Base-by-base conservation (phyloP, 2,797 vertebrate genomes). In the Taeniopygia guttata region DNA sequence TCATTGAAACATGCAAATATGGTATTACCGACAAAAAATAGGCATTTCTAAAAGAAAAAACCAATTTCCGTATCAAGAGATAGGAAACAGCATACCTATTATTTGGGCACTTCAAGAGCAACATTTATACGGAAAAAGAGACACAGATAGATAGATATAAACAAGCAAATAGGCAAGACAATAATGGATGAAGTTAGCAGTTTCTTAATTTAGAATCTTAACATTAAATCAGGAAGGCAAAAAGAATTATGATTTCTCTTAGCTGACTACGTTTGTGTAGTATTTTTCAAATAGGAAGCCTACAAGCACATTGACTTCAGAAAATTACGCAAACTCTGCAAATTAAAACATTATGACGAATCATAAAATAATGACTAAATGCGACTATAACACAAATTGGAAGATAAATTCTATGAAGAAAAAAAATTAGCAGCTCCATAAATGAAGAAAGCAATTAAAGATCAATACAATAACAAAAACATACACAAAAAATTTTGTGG, bases 1-100 rank as follows among this genome's bases (percentile, higher is more conserved):
- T 93, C 93, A 97, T 56, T 95, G 93, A 91, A 96, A 95, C 96
- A 97, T 97, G 96, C 95, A 97, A 96, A 92, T 91, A 96, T 94
- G 95, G 73, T 48, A 90, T 86, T 94, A 95, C 73, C 64, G 92
- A 90, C 27, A 59, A 55, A 60, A 83, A 56, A 94, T 87, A 87
- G 2, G 76, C 55, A 92, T 84, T 90, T 93, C 46, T 93, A 68
- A 70, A 77, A 49, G 81, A 83, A 90, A 69, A 59, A 91, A 78
- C 76, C 30, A 94, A 68, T 7, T 86, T 95, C 90, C 58, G 66
- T 87, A 86, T 89, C 85, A 95, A 95, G 89, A 95, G 94, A 96
- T 96, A 96, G 81, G 87, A 96, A 94, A 89, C 40, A 95, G 94
- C 87, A 91, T 79, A 97, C 29, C 74, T 94, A 95, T 85, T 95